Base-by-base conservation (phyloP, 1,140 invertebrate genomes). In the Limonius californicus region DNA sequence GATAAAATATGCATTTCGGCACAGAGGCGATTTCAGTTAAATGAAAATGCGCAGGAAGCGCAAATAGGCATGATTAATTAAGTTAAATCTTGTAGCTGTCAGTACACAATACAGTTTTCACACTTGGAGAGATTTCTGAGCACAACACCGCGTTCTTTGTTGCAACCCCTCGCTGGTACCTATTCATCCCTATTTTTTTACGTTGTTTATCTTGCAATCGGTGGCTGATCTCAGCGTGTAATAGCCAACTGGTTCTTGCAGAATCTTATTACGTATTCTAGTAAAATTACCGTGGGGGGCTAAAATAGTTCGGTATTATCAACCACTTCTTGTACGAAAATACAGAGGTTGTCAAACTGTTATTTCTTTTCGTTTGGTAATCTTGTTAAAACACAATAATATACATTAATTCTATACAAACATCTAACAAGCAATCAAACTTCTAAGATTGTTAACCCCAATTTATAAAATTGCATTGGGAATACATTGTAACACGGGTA, bases 61-160 rank as follows among this genome's bases (percentile, higher is more conserved):
- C 45, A 50, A 50, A 18, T 50, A 50, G 57, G 32, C 39, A 58
- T 58, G 57, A 58, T 58, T 58, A 58, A 58, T 58, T 58, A 58
- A 58, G 57, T 58, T 58, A 58, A 58, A 58, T 43, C 57, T 58
- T 58, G 57, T 58, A 58, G 30, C 57, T 58, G 57, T 58, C 57
- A 58, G 42, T 39, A 45, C 15, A 43, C 32, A 43, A 58, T 58
- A 39, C 57, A 39, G 42, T 58, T 50, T 58, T 58, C 57, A 58
- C 57, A 58, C 57, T 58, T 45, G 57, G 57, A 30, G 23, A 30
- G 30, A 20, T 58, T 58, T 32, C 1, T 53, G 56, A 60, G 42
- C 54, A 50, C 45, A 50, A 50, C 45, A 50, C 16, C 45, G 12
- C 19, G 16, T 21, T 55, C 54, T 55, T 55, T 55, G 54, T 55